Evolutionary conservation across 2,797 vertebrate genomes (phyloP).

Genomic region (Fringilla coelebs): DNA sequence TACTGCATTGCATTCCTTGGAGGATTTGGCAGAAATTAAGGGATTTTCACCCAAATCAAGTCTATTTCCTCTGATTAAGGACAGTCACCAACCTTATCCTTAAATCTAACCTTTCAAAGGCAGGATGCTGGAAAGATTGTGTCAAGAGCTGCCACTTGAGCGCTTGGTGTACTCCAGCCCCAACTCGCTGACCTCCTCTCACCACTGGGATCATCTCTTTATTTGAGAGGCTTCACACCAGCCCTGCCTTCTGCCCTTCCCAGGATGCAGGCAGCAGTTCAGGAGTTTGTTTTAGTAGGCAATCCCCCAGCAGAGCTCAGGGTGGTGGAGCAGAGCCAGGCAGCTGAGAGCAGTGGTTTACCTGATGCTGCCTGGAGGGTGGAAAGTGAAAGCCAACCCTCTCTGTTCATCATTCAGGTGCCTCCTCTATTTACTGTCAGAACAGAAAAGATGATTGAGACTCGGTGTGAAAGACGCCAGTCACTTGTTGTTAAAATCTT

Average conservation of each 20-base stretch:
- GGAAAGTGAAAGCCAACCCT: background rate
- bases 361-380: background rate
- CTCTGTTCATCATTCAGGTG: background rate
- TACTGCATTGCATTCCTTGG: background rate
- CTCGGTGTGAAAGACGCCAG: background rate
- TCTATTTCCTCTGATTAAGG: background rate
- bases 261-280: accelerated
- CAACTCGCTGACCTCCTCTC: background rate
- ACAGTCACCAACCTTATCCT: background rate
- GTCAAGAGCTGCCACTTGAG: background rate
- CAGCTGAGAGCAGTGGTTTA: background rate
- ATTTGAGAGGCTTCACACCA: background rate
- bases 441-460: background rate
- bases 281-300: background rate
- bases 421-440: background rate
- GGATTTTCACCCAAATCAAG: background rate
- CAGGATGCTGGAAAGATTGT: background rate
- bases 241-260: background rate
- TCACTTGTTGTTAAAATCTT: too few species aligned
- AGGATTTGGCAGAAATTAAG: background rate
- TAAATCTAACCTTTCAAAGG: background rate
- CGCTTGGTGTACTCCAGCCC: background rate
- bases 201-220: background rate
- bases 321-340: background rate
- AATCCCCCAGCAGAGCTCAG: background rate